These are phyloP conservation scores for Pyralis farinalis DNA, from an alignment of 2,888 invertebrate species.

Conservation along the genomic window DNA sequence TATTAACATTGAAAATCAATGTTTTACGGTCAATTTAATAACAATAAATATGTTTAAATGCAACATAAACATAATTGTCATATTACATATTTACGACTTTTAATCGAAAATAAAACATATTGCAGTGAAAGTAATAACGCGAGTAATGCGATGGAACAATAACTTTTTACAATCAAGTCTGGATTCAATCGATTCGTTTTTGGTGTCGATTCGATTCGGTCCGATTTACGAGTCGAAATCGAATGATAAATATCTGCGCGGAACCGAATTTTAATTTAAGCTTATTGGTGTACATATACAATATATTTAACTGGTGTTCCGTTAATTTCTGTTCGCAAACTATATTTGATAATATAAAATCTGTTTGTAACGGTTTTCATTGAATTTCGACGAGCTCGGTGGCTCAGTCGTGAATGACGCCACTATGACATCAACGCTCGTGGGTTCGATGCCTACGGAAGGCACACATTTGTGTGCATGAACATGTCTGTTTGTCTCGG, in stretches of 20 bases:
- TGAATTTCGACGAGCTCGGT: too few species aligned
- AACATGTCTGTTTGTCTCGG: too few species aligned
- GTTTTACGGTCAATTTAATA: constrained; percentile 2
- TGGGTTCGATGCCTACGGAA: too few species aligned
- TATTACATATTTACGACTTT: constrained; percentile 29
- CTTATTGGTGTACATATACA: constrained; percentile 2
- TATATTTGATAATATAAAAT: too few species aligned
- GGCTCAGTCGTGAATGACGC: too few species aligned
- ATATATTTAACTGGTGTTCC: constrained; percentile 1
- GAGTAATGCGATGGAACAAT: constrained; percentile 14
- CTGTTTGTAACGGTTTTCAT: too few species aligned
- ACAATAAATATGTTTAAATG: constrained; percentile 5
- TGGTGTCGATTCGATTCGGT: constrained; percentile 33
- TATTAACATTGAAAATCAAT: background rate
- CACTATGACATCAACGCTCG: too few species aligned
- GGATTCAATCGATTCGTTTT: constrained; percentile 29
- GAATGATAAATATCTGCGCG: constrained; percentile 26
- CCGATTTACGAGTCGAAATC: constrained; percentile 37
- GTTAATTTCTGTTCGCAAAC: too few species aligned
- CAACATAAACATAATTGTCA: constrained; percentile 7
- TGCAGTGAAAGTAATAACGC: constrained; percentile 16
- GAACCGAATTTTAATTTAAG: constrained; percentile 17
- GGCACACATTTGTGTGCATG: too few species aligned
- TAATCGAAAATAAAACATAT: constrained; percentile 32
- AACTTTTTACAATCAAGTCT: constrained; percentile 20